Base-by-base conservation (phyloP, 1,140 invertebrate genomes). In the Orchestia grillus region DNA sequence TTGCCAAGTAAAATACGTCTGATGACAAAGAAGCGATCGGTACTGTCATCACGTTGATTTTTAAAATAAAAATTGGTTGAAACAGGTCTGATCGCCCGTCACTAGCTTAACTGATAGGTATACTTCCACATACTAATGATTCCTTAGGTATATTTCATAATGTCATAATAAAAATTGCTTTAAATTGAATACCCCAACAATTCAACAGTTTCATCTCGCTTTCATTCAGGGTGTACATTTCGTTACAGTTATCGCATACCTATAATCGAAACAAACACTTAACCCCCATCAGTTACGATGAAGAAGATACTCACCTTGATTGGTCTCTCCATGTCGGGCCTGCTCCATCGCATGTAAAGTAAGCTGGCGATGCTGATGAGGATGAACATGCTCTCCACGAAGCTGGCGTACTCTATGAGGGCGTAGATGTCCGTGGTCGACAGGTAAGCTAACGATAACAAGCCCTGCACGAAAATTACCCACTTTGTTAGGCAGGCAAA, bases 331-430 rank as follows among this genome's bases (percentile, higher is more conserved):
- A 98, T 97, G 96, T 98, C 97, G 16, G 99, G 99, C 95, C 97
- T 97, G 94, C 98, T 99, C 97, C 98, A 98, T 91, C 99, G 98
- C 97, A 99, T 97, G 98, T 98, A 99, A 11, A 99, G 97, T 45
- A 99, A 97, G 44, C 99, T 99, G 40, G 98, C 98, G 0, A 99
- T 98, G 36, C 99, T 99, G 44, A 98, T 97, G 36, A 98, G 98
- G n/a, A 98, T 99, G 97, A 99, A 99, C n/a, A 99, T 97, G 28
- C 99, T 98, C 97, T 99, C 99, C 91, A 99, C 99, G 97, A 99
- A 99, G 95, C 98, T 99, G 44, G 99, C 98, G 97, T 99, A 99
- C 97, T 99, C 99, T 96, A 99, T 99, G 41, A 99, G 98, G 6
- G 98, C 98, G 97, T 99, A 99, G n/a, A 99, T 98, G 97, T 99